These are phyloP conservation scores for Crossaster papposus DNA, from an alignment of 53 echinoderm and acorn worm species.

Conservation along the genomic window DNA sequence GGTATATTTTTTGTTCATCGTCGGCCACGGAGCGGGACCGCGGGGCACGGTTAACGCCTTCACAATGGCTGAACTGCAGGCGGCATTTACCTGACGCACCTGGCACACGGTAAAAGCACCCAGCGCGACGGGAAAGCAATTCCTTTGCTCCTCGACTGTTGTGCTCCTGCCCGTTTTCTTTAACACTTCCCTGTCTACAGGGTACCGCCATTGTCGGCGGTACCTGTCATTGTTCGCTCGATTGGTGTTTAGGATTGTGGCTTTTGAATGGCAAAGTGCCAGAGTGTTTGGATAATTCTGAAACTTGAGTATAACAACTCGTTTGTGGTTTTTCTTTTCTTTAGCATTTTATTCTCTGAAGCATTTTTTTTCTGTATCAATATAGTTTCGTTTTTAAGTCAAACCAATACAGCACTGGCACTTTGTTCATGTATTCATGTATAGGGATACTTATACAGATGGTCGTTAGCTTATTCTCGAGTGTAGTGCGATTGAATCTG, in stretches of 20 bases:
- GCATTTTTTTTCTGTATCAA: constrained; percentile 26
- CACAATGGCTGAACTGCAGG: constrained; percentile 52
- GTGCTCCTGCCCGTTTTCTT: constrained; percentile 31
- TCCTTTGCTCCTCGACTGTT: not conserved
- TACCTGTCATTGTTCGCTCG: constrained; percentile 28
- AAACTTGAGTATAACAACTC: constrained; percentile 53
- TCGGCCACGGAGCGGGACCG: constrained; percentile 9
- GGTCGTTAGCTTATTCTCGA: not conserved
- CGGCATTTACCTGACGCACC: constrained; percentile 41
- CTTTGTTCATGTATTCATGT: not conserved
- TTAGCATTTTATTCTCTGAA: constrained; percentile 14
- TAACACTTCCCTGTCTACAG: constrained; percentile 47
- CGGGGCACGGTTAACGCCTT: not conserved
- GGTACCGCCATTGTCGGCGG: constrained; percentile 37
- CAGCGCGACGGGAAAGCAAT: constrained; percentile 21
- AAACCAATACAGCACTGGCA: not conserved
- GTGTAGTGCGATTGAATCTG: not conserved
- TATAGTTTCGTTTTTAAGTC: constrained; percentile 33
- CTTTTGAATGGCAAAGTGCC: constrained; percentile 37
- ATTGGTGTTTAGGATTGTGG: constrained; percentile 21
- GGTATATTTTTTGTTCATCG: constrained; percentile 27
- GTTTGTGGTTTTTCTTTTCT: constrained; percentile 7
- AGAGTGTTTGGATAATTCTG: constrained; percentile 47
- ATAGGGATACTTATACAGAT: not conserved
- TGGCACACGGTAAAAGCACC: constrained; percentile 25